Conservation (phyloP, 1,140 invertebrate species). For the Anastatus disparis region DNA sequence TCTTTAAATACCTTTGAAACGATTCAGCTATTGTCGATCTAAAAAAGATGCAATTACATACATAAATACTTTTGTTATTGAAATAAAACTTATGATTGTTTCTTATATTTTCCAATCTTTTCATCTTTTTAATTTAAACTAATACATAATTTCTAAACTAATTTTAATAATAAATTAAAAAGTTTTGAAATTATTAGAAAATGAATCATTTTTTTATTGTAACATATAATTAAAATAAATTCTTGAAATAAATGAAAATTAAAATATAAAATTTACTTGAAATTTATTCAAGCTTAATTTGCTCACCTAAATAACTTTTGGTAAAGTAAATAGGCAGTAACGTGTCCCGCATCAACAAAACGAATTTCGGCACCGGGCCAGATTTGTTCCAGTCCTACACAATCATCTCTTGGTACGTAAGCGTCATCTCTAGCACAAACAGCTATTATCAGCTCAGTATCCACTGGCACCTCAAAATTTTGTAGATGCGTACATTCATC, state of each 20-base stretch:
- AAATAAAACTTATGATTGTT: too few species aligned
- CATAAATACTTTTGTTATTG: too few species aligned
- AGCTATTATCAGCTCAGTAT: slow-evolving; percentile 86
- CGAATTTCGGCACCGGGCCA: slow-evolving; percentile 93
- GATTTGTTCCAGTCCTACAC: slow-evolving; percentile 83
- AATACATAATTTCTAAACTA: too few species aligned
- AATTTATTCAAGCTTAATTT: too few species aligned
- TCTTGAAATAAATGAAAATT: too few species aligned
- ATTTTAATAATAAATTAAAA: too few species aligned
- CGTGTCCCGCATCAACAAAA: slow-evolving; percentile 90
- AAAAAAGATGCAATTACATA: slow-evolving; percentile 35
- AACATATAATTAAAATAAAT: too few species aligned
- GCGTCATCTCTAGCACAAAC: slow-evolving; percentile 90
- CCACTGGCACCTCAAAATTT: slow-evolving; percentile 88
- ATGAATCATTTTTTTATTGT: too few species aligned
- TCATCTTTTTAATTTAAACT: too few species aligned
- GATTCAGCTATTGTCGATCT: slow-evolving; percentile 67
- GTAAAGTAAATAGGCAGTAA: slow-evolving; percentile 88
- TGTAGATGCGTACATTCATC: slow-evolving; percentile 97
- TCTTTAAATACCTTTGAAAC: slow-evolving; percentile 67
- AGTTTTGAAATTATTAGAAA: too few species aligned
- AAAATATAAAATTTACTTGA: too few species aligned
- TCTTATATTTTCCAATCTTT: too few species aligned
- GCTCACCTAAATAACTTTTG: slow-evolving; percentile 90
- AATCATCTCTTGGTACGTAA: slow-evolving; percentile 89